phyloP scores from a whole-genome alignment of 2,113 vertebrate species.

The Anoura caudifer region DNA sequence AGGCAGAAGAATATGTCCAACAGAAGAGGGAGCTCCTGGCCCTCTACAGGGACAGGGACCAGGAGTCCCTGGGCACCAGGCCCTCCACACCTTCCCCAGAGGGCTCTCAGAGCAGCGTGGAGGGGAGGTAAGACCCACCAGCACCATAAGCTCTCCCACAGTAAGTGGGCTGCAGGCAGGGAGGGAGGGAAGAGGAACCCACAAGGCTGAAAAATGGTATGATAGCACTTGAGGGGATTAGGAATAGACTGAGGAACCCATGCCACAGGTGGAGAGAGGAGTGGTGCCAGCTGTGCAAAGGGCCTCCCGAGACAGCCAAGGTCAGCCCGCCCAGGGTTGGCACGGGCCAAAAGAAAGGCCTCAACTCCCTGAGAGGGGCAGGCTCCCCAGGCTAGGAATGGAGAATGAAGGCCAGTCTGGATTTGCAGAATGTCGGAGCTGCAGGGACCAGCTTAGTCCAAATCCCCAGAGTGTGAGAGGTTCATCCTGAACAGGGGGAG shows the following conservation, averaged over 20 bases:
- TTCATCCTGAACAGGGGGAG: neutral
- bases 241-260: neutral
- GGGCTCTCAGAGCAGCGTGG: conserved; percentile 47
- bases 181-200: neutral
- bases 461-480: neutral
- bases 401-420: neutral
- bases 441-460: neutral
- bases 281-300: neutral
- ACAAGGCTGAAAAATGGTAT: neutral
- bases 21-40: conserved; percentile 72
- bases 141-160: neutral
- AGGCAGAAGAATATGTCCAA: conserved; percentile 47
- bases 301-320: neutral
- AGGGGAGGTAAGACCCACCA: conserved; percentile 50
- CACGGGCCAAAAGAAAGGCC: neutral
- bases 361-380: neutral
- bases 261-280: neutral
- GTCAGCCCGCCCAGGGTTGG: neutral
- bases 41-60: conserved; percentile 41
- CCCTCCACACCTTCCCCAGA: conserved; percentile 48
- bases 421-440: neutral
- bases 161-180: neutral
- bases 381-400: neutral
- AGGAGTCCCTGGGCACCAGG: conserved; percentile 7
- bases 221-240: neutral